Evolutionary conservation across 2,113 vertebrate genomes (phyloP), one percentile per base, ranked within the genome.

Genomic region (Forbesichthys papilliferus): DNA sequence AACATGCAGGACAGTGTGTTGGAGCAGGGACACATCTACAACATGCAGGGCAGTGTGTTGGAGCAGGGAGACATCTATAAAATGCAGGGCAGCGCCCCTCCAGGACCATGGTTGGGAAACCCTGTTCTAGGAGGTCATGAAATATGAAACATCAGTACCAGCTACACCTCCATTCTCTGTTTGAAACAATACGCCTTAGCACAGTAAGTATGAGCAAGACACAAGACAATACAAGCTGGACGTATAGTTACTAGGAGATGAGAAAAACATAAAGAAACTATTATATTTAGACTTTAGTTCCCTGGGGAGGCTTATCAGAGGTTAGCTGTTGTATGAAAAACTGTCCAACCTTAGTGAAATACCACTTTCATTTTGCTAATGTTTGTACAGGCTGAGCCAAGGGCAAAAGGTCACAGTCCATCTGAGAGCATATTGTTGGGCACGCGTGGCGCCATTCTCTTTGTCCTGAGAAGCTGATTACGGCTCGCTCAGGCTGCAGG

Each of bases 341-440:
- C 46, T 8, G 11, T 14, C 18, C 0, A 9, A 1, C 14, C 8
- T 13, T 13, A 4, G 16, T 48, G 20, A 59, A 67, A 68, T 42
- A 11, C 62, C 11, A 14, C 62, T 67, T 68, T 56, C 36, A 42
- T 27, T 27, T 58, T 58, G 11, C 56, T 5, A 58, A 51, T 53
- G 46, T 58, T 75, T 71, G 46, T 48, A 48, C 0, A n/a, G 34
- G 64, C 57, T 36, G 13, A 6, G 11, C 9, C 57, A 34, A 36
- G 55, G 54, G 10, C 71, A 65, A 48, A 34, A 13, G 54, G 16
- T 18, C 71, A 65, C 42, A 74, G 62, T 76, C 66, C 53, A 63
- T 46, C 54, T 53, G 4, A 62, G 64, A 66, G 63, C 55, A 66
- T 69, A 68, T 34, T 70, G 75, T 48, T 68, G 71, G 10, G 73